Percentiles rank a stretch among this genome's conserved stretches.
phyloP scores from a whole-genome alignment of 2,888 invertebrate genomes.

The Hetaerina titia region DNA sequence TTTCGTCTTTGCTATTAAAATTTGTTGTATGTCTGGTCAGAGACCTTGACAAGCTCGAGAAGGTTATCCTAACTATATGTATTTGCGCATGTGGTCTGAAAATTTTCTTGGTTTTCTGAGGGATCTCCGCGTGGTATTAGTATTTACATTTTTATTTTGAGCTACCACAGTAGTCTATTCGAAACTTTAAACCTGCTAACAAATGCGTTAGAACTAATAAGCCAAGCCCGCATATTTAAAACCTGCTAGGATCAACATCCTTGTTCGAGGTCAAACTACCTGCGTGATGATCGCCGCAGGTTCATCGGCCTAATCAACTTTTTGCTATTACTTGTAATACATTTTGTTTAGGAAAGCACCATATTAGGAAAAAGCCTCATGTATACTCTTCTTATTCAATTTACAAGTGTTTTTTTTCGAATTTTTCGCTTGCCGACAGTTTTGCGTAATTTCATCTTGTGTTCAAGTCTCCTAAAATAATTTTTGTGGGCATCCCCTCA shows the following conservation, averaged over 20 bases:
- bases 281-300: neutral
- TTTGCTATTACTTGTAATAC: neutral
- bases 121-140: neutral
- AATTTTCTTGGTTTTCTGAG: neutral
- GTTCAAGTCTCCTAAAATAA: no score
- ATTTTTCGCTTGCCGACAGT: no score
- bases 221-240: slow-evolving; percentile 11
- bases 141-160: neutral
- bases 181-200: neutral
- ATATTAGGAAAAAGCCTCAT: no score
- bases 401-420: no score
- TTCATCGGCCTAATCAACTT: slow-evolving; percentile 14
- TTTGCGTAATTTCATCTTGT: no score
- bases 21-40: neutral
- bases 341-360: neutral
- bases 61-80: slow-evolving; percentile 3
- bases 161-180: neutral
- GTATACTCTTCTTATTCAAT: no score
- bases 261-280: slow-evolving; percentile 53
- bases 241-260: slow-evolving; percentile 60
- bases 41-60: slow-evolving; percentile 14
- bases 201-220: neutral
- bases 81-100: neutral
- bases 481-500: no score
- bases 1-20: neutral